Conservation (phyloP, 2,888 invertebrate genomes). For the Neelides folsomi region DNA sequence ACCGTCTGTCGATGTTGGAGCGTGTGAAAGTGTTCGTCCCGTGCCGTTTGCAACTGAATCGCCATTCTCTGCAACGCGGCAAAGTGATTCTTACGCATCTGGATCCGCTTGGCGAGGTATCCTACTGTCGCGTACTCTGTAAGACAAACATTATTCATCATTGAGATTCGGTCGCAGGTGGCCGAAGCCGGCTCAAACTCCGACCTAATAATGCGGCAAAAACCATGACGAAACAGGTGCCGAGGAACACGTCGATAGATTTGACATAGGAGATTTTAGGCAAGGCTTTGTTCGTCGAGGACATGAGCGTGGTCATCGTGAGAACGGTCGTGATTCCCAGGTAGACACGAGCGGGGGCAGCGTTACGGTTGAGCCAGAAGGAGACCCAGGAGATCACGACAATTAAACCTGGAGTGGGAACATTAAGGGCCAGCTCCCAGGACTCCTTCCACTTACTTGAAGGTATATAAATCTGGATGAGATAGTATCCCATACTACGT, state of each 20-base stretch:
- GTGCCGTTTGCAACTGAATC: slow-evolving; percentile 52
- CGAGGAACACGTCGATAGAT: slow-evolving; percentile 91
- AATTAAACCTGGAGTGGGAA: slow-evolving; percentile 54
- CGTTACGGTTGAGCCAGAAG: slow-evolving; percentile 75
- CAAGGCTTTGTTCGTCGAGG: slow-evolving; percentile 85
- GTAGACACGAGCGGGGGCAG: slow-evolving; percentile 83
- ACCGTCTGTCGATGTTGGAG: slow-evolving; percentile 12
- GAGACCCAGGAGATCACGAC: slow-evolving; percentile 96
- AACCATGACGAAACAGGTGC: slow-evolving; percentile 97
- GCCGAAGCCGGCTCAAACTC: background rate
- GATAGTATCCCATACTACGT: slow-evolving; percentile 94
- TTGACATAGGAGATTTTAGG: slow-evolving; percentile 97
- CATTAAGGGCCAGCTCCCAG: background rate
- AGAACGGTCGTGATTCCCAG: slow-evolving; percentile 89
- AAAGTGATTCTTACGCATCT: slow-evolving; percentile 87
- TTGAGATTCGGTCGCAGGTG: background rate
- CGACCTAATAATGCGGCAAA: slow-evolving; percentile 87
- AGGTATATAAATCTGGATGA: slow-evolving; percentile 96
- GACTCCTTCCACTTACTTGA: slow-evolving; percentile 40
- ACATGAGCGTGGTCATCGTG: slow-evolving; percentile 96
- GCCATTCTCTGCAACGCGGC: slow-evolving; percentile 79
- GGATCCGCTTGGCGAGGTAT: slow-evolving; percentile 92
- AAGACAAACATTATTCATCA: slow-evolving; percentile 34
- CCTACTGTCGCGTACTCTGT: slow-evolving; percentile 94
- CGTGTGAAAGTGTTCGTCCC: slow-evolving; percentile 22